These are phyloP conservation scores for Gobiocypris rarus DNA, from an alignment of 2,113 vertebrate genomes.

Conservation along the genomic window DNA sequence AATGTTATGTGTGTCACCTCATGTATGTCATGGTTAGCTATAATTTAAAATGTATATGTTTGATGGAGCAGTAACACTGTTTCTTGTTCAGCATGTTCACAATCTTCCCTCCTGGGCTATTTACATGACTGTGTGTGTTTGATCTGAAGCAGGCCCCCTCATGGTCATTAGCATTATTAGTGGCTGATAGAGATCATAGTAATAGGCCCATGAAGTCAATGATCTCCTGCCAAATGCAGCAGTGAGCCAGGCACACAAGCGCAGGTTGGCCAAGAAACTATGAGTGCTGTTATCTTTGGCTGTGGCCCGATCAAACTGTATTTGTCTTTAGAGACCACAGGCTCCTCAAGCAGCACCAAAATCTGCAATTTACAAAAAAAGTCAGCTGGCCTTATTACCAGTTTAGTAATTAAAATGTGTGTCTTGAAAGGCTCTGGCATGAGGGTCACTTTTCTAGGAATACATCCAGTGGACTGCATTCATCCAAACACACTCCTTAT, in stretches of 20 bases:
- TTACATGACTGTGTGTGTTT: neutral
- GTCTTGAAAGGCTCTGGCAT: slow-evolving; percentile 27
- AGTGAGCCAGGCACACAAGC: slow-evolving; percentile 13
- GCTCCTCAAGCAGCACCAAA: slow-evolving; percentile 34
- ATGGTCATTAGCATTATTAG: slow-evolving; percentile 52
- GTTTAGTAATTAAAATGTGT: slow-evolving; percentile 42
- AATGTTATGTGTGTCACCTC: too few relatives aligned
- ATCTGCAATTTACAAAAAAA: slow-evolving; percentile 44
- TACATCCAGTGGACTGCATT: neutral
- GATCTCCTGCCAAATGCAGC: slow-evolving; percentile 44
- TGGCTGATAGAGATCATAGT: slow-evolving; percentile 51
- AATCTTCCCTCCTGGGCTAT: neutral
- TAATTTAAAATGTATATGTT: too few relatives aligned
- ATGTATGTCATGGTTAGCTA: too few relatives aligned
- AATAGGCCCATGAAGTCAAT: slow-evolving; percentile 38
- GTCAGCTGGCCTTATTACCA: neutral
- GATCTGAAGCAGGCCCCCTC: slow-evolving; percentile 16
- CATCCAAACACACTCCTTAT: neutral
- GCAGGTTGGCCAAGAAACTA: slow-evolving; percentile 46
- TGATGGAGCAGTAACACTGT: neutral
- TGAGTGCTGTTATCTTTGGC: slow-evolving; percentile 54
- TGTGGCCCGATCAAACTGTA: slow-evolving; percentile 33
- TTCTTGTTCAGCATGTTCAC: slow-evolving; percentile 13
- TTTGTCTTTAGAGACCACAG: slow-evolving; percentile 38
- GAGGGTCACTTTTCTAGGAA: slow-evolving; percentile 4